These are phyloP conservation scores for Podarcis lilfordi DNA, from an alignment of 2,797 vertebrate genomes.

Conservation along the genomic window DNA sequence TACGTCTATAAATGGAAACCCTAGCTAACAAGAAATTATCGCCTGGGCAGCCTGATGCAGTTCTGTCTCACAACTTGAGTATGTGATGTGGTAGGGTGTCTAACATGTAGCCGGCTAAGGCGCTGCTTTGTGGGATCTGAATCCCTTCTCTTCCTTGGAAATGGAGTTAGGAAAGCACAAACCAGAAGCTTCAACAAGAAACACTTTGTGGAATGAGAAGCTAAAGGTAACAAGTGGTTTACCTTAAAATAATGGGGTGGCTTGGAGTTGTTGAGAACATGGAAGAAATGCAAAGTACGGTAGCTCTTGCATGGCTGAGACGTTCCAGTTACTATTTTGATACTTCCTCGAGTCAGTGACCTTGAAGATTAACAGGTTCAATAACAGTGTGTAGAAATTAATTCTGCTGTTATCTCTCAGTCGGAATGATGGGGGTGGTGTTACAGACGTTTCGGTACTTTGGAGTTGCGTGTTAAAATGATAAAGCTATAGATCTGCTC, in stretches of 20 bases:
- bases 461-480: background rate
- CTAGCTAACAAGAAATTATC: conserved; percentile 81
- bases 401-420: conserved; percentile 6
- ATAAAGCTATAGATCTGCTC: background rate
- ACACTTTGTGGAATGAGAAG: conserved; percentile 68
- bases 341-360: conserved; percentile 50
- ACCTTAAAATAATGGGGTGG: conserved; percentile 25
- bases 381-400: conserved; percentile 47
- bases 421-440: conserved; percentile 9
- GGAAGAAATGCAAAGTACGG: conserved; percentile 28
- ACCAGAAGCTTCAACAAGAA: conserved; percentile 70
- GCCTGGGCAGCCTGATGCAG: conserved; percentile 78
- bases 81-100: conserved; percentile 68
- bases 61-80: conserved; percentile 73
- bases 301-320: conserved; percentile 3
- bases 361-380: conserved; percentile 57
- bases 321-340: conserved; percentile 39
- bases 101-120: conserved; percentile 72
- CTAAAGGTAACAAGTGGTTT: conserved; percentile 83
- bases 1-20: conserved; percentile 95
- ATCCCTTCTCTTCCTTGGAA: conserved; percentile 49
- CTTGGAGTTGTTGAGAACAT: background rate
- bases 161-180: conserved; percentile 76
- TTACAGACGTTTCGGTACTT: conserved; percentile 14
- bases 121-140: conserved; percentile 61